Evolutionary conservation across 1,140 invertebrate species (phyloP), one percentile per base, ranked within the genome.

Genomic region (Elymnias hypermnestra): DNA sequence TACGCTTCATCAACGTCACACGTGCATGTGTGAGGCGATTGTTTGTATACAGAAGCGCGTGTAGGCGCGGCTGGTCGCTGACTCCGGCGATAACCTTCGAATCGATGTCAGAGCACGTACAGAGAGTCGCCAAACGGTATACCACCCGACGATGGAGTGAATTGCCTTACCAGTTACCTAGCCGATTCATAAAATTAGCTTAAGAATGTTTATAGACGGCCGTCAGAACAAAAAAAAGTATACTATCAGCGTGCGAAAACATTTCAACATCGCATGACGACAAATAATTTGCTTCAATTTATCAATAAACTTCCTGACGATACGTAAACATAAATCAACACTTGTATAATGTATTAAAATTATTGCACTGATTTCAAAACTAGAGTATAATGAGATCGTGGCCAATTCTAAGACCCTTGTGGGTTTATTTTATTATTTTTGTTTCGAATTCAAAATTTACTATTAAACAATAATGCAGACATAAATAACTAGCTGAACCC

Each of bases 81-180:
- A 83, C 78, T 70, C 68, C 74, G 67, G 38, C 64, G 79, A 83
- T 83, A 82, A 83, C 77, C 79, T 83, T 79, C 73, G 67, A 61
- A 74, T 69, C 63, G 67, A 70, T 79, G 76, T 81, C 76, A 73
- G 72, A 69, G 65, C 71, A 56, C 28, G 46, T 23, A 44, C 28
- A 3, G n/a, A 37, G 35, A 19, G 29, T 57, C 63, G 47, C 43
- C 57, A 55, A 70, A 74, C 72, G 73, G 72, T 56, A 66, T 51
- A 37, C 54, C 53, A 57, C 5, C 17, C 33, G 33, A 8, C 18
- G 21, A 36, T 18, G 33, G 15, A 9, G 38, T 36, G 23, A 50
- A 50, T 26, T 29, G 25, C 37, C 40, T n/a, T n/a, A n/a, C n/a
- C n/a, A n/a, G n/a, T n/a, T 47, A 35, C 19, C 43, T 42, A 53